Conservation (phyloP, 1,140 invertebrate genomes). For the Drosophila tropicalis region DNA sequence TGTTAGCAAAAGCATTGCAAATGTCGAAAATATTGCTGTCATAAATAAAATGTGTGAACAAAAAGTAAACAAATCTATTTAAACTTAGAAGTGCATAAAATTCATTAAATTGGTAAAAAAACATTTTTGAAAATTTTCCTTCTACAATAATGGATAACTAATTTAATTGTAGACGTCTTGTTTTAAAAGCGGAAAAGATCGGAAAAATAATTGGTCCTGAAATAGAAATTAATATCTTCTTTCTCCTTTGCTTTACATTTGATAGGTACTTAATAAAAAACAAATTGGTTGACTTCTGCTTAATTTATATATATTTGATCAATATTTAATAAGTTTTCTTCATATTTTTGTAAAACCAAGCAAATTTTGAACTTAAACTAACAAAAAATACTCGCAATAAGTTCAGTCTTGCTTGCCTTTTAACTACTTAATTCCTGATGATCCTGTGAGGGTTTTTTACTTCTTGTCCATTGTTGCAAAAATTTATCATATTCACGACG, state of each 20-base stretch:
- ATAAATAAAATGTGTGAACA: slow-evolving; percentile 52
- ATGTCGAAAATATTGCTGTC: slow-evolving; percentile 53
- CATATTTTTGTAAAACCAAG: background rate
- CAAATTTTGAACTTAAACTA: slow-evolving; percentile 12
- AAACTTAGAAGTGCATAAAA: no score
- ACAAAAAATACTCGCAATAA: background rate
- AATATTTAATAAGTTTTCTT: background rate
- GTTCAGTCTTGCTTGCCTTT: background rate
- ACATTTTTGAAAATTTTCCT: no score
- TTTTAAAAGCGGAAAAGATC: no score
- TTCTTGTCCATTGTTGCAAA: slow-evolving; percentile 61
- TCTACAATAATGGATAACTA: no score
- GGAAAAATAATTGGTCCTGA: no score
- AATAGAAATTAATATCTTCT: no score
- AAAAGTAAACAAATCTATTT: background rate
- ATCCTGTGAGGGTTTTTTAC: background rate
- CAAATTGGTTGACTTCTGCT: no score
- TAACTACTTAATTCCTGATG: background rate
- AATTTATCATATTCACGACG: slow-evolving; percentile 83
- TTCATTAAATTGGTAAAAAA: no score
- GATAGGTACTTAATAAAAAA: no score
- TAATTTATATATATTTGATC: no score
- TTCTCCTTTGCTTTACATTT: no score
- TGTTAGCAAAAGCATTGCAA: slow-evolving; percentile 51
- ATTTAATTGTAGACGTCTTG: no score